Evolutionary conservation across 2,113 vertebrate species (phyloP).

Genomic region (Hippocampus mohnikei): DNA sequence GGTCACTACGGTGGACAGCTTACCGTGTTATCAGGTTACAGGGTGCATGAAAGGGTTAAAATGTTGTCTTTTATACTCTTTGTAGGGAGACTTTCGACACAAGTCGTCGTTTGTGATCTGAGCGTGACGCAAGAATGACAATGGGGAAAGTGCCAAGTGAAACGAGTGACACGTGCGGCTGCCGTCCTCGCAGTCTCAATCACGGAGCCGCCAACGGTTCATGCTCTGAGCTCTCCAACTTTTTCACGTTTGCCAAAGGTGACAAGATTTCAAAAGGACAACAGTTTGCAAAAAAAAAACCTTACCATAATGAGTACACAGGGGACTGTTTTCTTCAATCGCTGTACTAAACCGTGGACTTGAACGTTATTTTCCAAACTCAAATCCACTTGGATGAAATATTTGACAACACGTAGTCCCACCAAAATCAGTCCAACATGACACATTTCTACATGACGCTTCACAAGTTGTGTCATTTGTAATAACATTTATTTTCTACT

Average conservation of each 20-base stretch:
- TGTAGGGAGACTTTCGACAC: constrained; percentile 95
- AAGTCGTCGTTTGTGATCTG: constrained; percentile 98
- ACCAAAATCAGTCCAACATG: constrained; percentile 26
- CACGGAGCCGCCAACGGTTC: constrained; percentile 44
- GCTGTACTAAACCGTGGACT: constrained; percentile 39
- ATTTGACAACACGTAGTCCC: not conserved
- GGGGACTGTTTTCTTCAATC: constrained; percentile 7
- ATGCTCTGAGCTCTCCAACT: constrained; percentile 42
- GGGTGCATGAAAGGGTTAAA: too few relatives aligned
- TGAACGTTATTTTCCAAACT: constrained; percentile 46
- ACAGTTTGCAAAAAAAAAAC: constrained; percentile 14
- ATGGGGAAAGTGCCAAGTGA: constrained; percentile 38
- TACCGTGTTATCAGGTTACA: too few relatives aligned
- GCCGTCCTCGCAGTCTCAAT: constrained; percentile 47
- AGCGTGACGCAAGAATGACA: constrained; percentile 44
- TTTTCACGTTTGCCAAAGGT: constrained; percentile 72
- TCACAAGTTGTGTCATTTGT: constrained; percentile 66
- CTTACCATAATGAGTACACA: not conserved
- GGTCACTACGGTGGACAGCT: too few relatives aligned
- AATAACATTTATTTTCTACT: constrained; percentile 76
- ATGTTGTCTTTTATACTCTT: not conserved
- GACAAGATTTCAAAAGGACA: constrained; percentile 55
- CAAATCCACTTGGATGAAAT: not conserved
- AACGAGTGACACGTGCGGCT: constrained; percentile 66
- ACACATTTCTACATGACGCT: constrained; percentile 56